Conservation (phyloP, 2,113 vertebrate species). For the Cyphomyrus plagiostoma region DNA sequence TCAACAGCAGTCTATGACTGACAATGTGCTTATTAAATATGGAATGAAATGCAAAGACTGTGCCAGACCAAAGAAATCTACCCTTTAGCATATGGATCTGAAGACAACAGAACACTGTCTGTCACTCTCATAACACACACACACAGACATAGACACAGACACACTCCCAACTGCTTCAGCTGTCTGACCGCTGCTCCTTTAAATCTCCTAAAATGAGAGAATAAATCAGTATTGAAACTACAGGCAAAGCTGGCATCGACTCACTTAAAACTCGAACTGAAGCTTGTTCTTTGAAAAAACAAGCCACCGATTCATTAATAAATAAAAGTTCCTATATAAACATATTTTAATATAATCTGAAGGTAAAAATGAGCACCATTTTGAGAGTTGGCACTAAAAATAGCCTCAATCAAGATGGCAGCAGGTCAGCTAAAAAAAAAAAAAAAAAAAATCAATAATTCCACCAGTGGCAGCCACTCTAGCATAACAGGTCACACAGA, state of each 20-base stretch:
- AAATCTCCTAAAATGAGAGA: slow-evolving; percentile 18
- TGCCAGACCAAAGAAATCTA: not conserved
- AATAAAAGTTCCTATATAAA: slow-evolving; percentile 1
- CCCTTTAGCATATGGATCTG: not conserved
- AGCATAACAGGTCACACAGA: not conserved
- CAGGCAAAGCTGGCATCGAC: slow-evolving; percentile 3
- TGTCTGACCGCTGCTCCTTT: slow-evolving; percentile 30
- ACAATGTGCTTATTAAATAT: not conserved
- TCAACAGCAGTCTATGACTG: not conserved
- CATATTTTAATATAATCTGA: not conserved
- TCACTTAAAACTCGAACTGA: not conserved
- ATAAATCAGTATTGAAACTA: slow-evolving; percentile 26
- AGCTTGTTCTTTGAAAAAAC: not conserved
- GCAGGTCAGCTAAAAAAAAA: not conserved
- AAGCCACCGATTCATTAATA: not conserved
- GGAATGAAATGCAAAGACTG: not conserved
- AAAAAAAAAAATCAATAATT: not conserved
- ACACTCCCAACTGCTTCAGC: slow-evolving; percentile 20
- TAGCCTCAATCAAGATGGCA: not conserved
- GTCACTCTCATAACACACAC: not conserved
- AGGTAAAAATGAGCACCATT: not conserved
- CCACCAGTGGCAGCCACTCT: not conserved
- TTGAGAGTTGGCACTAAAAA: not conserved
- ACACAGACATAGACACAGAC: not conserved
- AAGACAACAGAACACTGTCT: not conserved